Conservation (phyloP, 2,888 invertebrate species). For the Sphaeridia pumilis region DNA sequence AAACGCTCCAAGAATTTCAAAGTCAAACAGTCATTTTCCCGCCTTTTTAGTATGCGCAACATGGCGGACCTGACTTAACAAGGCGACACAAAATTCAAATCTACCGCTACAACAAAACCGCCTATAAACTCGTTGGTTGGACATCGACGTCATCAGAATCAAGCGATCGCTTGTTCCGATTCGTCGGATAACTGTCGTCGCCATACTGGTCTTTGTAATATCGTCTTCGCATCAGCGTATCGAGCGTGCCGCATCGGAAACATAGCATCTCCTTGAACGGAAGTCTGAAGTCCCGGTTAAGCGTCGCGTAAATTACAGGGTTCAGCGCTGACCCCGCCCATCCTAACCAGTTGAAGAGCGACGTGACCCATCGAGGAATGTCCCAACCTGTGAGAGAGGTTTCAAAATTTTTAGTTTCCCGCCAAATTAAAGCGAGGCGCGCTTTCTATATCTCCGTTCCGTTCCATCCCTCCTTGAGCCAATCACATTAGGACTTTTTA, state of each 20-base stretch:
- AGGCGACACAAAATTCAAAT: too few species aligned
- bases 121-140: slow-evolving; percentile 10
- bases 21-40: too few species aligned
- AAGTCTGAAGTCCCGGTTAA: slow-evolving; percentile 88
- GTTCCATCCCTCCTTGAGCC: too few species aligned
- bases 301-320: slow-evolving; percentile 89
- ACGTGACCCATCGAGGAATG: slow-evolving; percentile 63
- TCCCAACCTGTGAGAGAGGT: slow-evolving; percentile 40
- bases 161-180: slow-evolving; percentile 19
- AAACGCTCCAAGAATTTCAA: too few species aligned
- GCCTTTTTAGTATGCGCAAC: too few species aligned
- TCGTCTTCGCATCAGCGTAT: slow-evolving; percentile 87
- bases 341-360: slow-evolving; percentile 80
- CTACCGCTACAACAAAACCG: too few species aligned
- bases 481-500: too few species aligned
- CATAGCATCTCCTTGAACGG: slow-evolving; percentile 92
- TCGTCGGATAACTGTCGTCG: slow-evolving; percentile 44
- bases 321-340: slow-evolving; percentile 91
- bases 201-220: slow-evolving; percentile 87
- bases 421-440: too few species aligned
- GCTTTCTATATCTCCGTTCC: too few species aligned
- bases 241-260: slow-evolving; percentile 75
- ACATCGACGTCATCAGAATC: slow-evolving; percentile 10
- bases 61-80: too few species aligned
- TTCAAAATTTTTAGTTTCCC: too few species aligned